Base-by-base conservation (phyloP, 2,888 invertebrate genomes). In the Andrena chrysosceles region DNA sequence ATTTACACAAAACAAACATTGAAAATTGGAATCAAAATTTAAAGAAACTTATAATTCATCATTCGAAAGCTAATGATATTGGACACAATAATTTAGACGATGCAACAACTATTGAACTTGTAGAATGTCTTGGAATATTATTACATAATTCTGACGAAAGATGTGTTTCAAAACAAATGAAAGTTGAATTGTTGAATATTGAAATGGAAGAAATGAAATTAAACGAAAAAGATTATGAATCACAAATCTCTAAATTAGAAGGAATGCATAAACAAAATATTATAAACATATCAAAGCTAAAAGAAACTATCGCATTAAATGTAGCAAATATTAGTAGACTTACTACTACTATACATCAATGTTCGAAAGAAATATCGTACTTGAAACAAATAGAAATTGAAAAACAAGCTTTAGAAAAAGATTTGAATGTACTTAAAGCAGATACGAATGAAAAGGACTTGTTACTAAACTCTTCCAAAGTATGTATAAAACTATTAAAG, bases 351-450 rank as follows among this genome's bases (percentile, higher is more conserved):
- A 52, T 73, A 4, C 13, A 75, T n/a, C 26, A 72, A 56, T 67
- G 73, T 54, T 76, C 59, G 0, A 20, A 70, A 1, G 64, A 85
- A 71, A 80, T 86, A 35, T 31, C 31, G 23, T 6, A n/a, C 59
- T 54, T 86, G 20, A 69, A 73, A 76, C 6, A 84, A 23, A 29
- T 80, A 54, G 26, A 42, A 49, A 7, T 70, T 2, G 62, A 70
- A 8, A 86, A 86, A 66, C 33, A 70, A 52, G 2, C 23, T 68
- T 67, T 85, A 4, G 80, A 85, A 62, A 67, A 75, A n/a, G 63
- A 73, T 52, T 23, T 79, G 23, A 2, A 5, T 20, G 13, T 29
- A 29, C 48, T 33, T 56, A 59, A 56, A 42, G 20, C 64, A 48
- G 42, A 84, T 54, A 6, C 52, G 23, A 63, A 48, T 48, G 59